Evolutionary conservation across 2,797 vertebrate genomes (phyloP), one percentile per base, ranked within the genome.

Genomic region (Clarias fuscus): DNA sequence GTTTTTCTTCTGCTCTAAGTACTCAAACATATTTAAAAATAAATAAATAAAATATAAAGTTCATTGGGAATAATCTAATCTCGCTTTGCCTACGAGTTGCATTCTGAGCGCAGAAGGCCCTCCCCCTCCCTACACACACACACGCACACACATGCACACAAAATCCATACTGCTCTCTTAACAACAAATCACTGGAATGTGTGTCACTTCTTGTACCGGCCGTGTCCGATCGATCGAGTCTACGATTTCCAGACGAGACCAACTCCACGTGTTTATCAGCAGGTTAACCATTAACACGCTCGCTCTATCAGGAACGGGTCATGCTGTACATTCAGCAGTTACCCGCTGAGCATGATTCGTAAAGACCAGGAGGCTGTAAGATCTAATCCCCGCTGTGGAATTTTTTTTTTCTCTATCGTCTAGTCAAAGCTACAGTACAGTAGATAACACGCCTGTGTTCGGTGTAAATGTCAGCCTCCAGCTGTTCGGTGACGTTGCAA

Each of bases 201-300:
- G 59, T 53, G 30, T 61, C 27, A 2, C 56, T 6, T 78, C 18
- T 30, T 27, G 0, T 10, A 17, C 20, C 1, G 18, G 2, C 48
- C 4, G 0, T 6, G 13, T 64, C 3, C 1, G 3, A 2, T 81
- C 11, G 13, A 7, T 2, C 8, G 7, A 17, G 27, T 37, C 7
- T 0, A 48, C 62, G 30, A 43, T 79, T 62, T 79, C 77, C 59
- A 11, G 5, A 58, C 18, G 13, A 33, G 20, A 2, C 24, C 22
- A 17, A 27, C 15, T 65, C 78, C 37, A 15, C 15, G 8, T 68
- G 64, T 82, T 82, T 82, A 82, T 53, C 79, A 67, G 79, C 37
- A 17, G 79, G 79, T 82, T 48, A 30, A 68, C 67, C 1, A 53
- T 82, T 82, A 82, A 82, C 79, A 0, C 62, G 3, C 24, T 20